phyloP scores from a whole-genome alignment of 2,888 invertebrate genomes.

The Plemyria rubiginata region DNA sequence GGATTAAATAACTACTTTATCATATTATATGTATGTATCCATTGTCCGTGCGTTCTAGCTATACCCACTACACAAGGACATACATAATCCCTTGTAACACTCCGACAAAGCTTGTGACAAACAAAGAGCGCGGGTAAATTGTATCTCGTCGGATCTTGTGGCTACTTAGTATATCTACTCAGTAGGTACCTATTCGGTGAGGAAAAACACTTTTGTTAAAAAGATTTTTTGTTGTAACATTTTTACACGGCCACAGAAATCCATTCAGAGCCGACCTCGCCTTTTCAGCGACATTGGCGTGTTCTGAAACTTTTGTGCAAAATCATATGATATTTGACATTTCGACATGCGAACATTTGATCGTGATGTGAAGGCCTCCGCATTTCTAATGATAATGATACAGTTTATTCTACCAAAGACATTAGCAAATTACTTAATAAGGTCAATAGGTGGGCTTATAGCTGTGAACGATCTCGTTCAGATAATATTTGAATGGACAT shows the following conservation, averaged over 20 bases:
- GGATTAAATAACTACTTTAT: constrained; percentile 39
- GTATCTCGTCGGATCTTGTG: constrained; percentile 24
- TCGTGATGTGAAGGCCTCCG: not conserved
- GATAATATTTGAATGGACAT: too few species aligned
- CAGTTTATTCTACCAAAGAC: too few species aligned
- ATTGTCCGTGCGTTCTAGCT: constrained; percentile 34
- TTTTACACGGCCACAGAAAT: constrained; percentile 21
- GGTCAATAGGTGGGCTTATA: too few species aligned
- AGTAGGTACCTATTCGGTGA: constrained; percentile 2
- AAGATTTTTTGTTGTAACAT: constrained; percentile 20
- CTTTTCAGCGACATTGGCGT: constrained; percentile 23
- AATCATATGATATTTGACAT: constrained; percentile 19
- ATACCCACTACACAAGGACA: constrained; percentile 34
- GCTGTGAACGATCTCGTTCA: too few species aligned
- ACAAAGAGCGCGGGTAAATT: constrained; percentile 38
- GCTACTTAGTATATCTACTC: constrained; percentile 18
- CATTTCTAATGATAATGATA: not conserved
- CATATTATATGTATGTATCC: constrained; percentile 29
- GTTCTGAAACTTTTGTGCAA: constrained; percentile 18
- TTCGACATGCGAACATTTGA: not conserved
- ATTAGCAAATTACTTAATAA: too few species aligned
- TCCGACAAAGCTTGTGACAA: constrained; percentile 42
- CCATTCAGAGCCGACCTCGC: constrained; percentile 24
- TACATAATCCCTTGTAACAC: constrained; percentile 42
- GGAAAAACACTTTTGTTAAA: constrained; percentile 15